phyloP scores from a whole-genome alignment of 2,797 vertebrate genomes.

The Danio jaintianensis region DNA sequence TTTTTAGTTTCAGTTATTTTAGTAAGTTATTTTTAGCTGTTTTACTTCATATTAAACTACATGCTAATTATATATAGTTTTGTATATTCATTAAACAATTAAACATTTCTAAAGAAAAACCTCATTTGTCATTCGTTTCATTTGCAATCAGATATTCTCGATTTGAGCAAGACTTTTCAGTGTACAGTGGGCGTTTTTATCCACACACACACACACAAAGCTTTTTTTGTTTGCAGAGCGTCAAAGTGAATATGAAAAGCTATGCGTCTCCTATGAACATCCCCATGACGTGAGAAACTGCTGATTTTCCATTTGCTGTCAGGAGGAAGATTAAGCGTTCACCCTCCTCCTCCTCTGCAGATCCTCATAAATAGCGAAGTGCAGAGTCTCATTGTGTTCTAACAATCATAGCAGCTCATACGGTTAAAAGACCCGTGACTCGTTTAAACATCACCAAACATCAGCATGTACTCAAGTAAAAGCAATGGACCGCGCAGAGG shows the following conservation, averaged over 20 bases:
- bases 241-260: constrained; percentile 64
- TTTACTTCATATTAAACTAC: too few species aligned
- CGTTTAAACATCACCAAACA: constrained; percentile 36
- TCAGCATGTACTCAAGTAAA: constrained; percentile 83
- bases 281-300: constrained; percentile 71
- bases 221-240: constrained; percentile 54
- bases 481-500: constrained; percentile 81
- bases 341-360: constrained; percentile 65
- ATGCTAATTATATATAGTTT: too few species aligned
- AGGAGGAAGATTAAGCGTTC: constrained; percentile 68
- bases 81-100: too few species aligned
- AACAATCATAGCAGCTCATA: constrained; percentile 28
- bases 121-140: not conserved
- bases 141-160: not conserved
- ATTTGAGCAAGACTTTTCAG: not conserved
- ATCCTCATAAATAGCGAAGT: constrained; percentile 76
- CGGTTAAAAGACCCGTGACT: constrained; percentile 32
- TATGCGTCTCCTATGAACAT: constrained; percentile 45
- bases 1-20: too few species aligned
- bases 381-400: constrained; percentile 56
- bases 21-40: too few species aligned
- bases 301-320: constrained; percentile 81
- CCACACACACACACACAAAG: not conserved
- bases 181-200: not conserved
- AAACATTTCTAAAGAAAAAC: too few species aligned